Base-by-base conservation (phyloP, 2,797 vertebrate genomes). In the Sebastes cheni region DNA sequence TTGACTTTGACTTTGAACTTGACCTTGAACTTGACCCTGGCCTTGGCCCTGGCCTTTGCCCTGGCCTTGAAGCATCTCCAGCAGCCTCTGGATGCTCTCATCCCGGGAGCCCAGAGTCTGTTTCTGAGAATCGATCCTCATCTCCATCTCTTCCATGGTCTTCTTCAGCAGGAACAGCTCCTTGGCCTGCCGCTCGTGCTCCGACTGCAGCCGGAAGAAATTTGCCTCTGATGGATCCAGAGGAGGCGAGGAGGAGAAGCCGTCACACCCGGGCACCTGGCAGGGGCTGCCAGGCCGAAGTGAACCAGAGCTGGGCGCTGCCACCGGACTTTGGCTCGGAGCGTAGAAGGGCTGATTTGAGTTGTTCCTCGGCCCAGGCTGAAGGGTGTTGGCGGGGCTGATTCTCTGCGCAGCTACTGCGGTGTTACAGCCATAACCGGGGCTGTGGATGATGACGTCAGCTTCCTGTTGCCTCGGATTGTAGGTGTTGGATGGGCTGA, bases 71-170 rank as follows among this genome's bases (percentile, higher is more conserved):
- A 98, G 93, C 97, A 99, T 98, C 94, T 99, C 98, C 55, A 99
- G 90, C 56, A 99, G 96, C 93, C 97, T 98, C 95, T 98, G 98
- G 88, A 99, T 98, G 23, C 97, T 98, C 93, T 99, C 97, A 1
- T 99, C 98, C 70, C 98, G 93, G 65, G 96, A 94, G n/a, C 96
- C 97, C 80, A 99, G 94, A 0, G 97, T 99, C 95, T 99, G 97
- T 85, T 98, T 99, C 94, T 99, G 98, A 4, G 97, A 97, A 93
- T 98, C 97, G 3, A 98, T 98, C 78, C 97, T 97, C 84, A 96
- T 90, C 89, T 99, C 98, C 98, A 99, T 99, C 91, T 99, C 98
- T 88, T 99, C 98, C 86, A 99, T 92, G 0, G 97, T 99, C 94
- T 97, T 98, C 88, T 97, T 95, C 83, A 99, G 91, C 7, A 97